Evolutionary conservation across 2,797 vertebrate genomes (phyloP).

Genomic region (Lacerta agilis): DNA sequence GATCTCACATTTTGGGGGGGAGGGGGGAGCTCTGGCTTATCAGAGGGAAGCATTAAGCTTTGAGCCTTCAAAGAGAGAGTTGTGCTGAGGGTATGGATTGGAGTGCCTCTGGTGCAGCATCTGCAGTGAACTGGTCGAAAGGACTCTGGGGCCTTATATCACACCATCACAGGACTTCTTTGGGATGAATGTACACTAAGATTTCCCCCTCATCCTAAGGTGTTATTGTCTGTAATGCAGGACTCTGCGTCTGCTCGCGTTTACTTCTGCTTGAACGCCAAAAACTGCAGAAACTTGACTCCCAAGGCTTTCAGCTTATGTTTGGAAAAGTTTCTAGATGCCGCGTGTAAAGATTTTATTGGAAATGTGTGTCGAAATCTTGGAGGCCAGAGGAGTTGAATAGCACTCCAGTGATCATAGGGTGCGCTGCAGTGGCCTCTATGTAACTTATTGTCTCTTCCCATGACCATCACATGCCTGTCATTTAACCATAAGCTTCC

Average conservation of each 20-base stretch:
- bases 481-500: not conserved
- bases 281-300: not conserved
- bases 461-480: not conserved
- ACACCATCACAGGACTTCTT: not conserved
- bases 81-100: slow-evolving; percentile 28
- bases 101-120: slow-evolving; percentile 36
- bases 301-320: not conserved
- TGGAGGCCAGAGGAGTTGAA: not conserved
- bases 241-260: not conserved
- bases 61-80: slow-evolving; percentile 32
- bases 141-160: slow-evolving; percentile 13
- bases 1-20: no score
- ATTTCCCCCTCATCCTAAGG: not conserved
- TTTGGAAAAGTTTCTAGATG: slow-evolving; percentile 5
- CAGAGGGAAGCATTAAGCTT: slow-evolving; percentile 41
- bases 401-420: not conserved
- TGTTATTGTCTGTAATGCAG: not conserved
- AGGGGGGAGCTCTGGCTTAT: slow-evolving; percentile 57
- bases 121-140: slow-evolving; percentile 38
- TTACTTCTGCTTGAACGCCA: not conserved
- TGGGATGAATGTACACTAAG: not conserved
- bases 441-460: not conserved
- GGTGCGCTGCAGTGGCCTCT: not conserved
- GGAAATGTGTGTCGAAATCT: not conserved
- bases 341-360: not conserved